Evolutionary conservation across 2,888 invertebrate species (phyloP).

Genomic region (Fragum fragum): DNA sequence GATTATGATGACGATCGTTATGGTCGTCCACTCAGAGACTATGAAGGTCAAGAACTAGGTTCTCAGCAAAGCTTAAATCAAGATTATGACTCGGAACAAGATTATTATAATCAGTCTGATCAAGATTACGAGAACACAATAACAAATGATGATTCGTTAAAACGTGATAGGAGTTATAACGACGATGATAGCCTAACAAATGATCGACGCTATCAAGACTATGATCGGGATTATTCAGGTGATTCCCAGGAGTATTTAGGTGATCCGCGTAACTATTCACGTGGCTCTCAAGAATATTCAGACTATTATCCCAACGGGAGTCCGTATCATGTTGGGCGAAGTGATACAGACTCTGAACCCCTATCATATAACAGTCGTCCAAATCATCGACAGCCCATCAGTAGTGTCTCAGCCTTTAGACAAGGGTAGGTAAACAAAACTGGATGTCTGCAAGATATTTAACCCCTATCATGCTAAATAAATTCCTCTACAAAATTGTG

Average conservation of each 20-base stretch:
- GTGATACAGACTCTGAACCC: conserved; percentile 87
- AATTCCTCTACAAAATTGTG: too few relatives aligned
- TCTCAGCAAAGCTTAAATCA: conserved; percentile 64
- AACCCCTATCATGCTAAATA: too few relatives aligned
- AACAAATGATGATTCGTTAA: conserved; percentile 56
- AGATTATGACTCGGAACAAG: conserved; percentile 62
- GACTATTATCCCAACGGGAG: conserved; percentile 74
- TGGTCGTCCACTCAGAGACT: conserved; percentile 54
- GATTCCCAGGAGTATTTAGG: conserved; percentile 59
- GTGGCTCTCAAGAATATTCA: conserved; percentile 40
- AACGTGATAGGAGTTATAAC: conserved; percentile 40
- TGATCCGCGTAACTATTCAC: conserved; percentile 41
- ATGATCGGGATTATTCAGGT: conserved; percentile 51
- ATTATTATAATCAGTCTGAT: conserved; percentile 60
- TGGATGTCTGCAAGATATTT: too few relatives aligned
- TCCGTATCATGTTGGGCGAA: conserved; percentile 78
- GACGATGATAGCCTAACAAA: conserved; percentile 32
- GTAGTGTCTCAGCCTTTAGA: conserved; percentile 33
- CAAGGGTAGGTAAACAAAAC: conserved; percentile 40
- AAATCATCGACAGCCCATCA: conserved; percentile 71
- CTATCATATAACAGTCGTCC: conserved; percentile 96
- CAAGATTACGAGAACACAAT: conserved; percentile 61
- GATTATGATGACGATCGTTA: conserved; percentile 51
- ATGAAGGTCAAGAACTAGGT: conserved; percentile 52
- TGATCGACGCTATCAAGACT: conserved; percentile 28